These are phyloP conservation scores for Oryzias woworae DNA, from an alignment of 2,113 vertebrate species.

Conservation along the genomic window DNA sequence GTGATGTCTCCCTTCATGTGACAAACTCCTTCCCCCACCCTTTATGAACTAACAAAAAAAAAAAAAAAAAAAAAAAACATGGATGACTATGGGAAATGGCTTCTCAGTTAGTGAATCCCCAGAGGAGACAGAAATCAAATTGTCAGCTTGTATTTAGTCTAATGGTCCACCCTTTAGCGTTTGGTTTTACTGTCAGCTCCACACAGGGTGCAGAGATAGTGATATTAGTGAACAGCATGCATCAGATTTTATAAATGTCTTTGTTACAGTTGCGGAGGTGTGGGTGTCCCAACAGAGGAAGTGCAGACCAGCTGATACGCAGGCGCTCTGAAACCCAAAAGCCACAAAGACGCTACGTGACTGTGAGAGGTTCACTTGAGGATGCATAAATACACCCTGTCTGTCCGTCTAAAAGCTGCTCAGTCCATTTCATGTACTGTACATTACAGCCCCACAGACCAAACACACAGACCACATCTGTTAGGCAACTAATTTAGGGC, in stretches of 20 bases:
- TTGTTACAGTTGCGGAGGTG: slow-evolving; percentile 38
- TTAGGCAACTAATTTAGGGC: slow-evolving; percentile 45
- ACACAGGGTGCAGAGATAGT: slow-evolving; percentile 39
- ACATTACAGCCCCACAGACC: slow-evolving; percentile 52
- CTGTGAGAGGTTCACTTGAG: slow-evolving; percentile 60
- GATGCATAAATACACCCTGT: slow-evolving; percentile 57
- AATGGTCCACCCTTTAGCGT: slow-evolving; percentile 51
- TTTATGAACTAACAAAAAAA: slow-evolving; percentile 46
- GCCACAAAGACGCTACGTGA: slow-evolving; percentile 54
- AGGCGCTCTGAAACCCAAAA: slow-evolving; percentile 24
- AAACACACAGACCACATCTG: slow-evolving; percentile 59
- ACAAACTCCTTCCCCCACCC: slow-evolving; percentile 69
- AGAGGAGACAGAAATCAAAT: slow-evolving; percentile 65
- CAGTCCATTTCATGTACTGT: slow-evolving; percentile 47
- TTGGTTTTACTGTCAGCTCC: slow-evolving; percentile 59
- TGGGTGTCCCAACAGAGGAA: slow-evolving; percentile 39
- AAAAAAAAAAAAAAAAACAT: slow-evolving; percentile 47
- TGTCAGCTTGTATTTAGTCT: slow-evolving; percentile 67
- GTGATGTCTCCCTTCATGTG: slow-evolving; percentile 66
- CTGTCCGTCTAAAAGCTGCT: slow-evolving; percentile 45
- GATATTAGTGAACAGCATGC: slow-evolving; percentile 58
- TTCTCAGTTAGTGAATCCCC: slow-evolving; percentile 60
- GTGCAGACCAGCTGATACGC: slow-evolving; percentile 35
- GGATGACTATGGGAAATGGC: slow-evolving; percentile 47
- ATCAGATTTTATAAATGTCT: slow-evolving; percentile 57